Evolutionary conservation across 1,140 invertebrate genomes (phyloP), one percentile per base, ranked within the genome.

Genomic region (Drosophila pallidifrons): DNA sequence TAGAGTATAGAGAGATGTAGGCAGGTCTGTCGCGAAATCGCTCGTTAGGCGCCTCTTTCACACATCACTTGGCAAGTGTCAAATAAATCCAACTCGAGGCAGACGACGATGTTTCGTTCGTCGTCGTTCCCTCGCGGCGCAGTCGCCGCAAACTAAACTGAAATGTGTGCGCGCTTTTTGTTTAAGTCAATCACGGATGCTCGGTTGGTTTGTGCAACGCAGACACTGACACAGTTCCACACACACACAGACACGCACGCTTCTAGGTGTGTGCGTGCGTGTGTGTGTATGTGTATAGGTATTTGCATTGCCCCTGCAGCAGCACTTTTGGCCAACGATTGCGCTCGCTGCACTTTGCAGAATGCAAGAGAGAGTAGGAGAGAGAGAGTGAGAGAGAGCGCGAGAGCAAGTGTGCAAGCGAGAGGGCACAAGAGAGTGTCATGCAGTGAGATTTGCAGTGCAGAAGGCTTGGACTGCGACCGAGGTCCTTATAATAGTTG

Each of bases 181-280:
- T 85, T 89, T 89, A 89, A 89, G 85, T 89, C 86, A 89, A 90
- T 85, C 85, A 90, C 85, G 85, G 83, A 82, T 89, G 85, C 81
- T 89, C 81, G 77, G 83, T 88, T 67, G 75, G 80, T 75, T 77
- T 59, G 41, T 55, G 60, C 59, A 51, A 72, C 35, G 57, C 61
- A 72, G 11, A 72, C 59, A 46, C 45, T 16, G n/a, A 58, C 45
- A 63, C 43, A 43, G n/a, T 32, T 38, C 59, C 52, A 43, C 28
- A 20, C 57, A 65, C 38, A 28, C 35, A 60, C 41, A 59, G 15
- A 51, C 25, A 58, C 16, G 20, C 41, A 61, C 57, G 30, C 32
- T 47, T 25, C 20, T 15, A 46, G 30, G 49, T 28, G 35, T 25
- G 35, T 38, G 5, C 3, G 20, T 59, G 13, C 0, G 28, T 35